Percentiles rank a stretch among this genome's conserved stretches.
Evolutionary conservation across 64 coral and sea anemone species (phyloP).

Genomic region (Exaiptasia diaphana): DNA sequence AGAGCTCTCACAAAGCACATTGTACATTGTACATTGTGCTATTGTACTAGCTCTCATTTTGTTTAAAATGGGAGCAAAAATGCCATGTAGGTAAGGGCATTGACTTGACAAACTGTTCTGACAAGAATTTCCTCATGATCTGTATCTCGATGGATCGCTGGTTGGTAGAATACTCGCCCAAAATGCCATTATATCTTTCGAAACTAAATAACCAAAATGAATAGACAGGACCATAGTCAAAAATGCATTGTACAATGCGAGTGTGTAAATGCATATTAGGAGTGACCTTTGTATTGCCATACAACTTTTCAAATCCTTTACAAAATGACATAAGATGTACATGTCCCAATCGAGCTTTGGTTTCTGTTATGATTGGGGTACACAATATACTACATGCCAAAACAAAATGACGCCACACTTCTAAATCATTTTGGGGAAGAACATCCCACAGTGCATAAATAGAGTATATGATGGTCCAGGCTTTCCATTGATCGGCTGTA

Average conservation of each 20-base stretch:
- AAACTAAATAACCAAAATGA: conserved; percentile 52
- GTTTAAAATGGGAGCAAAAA: conserved; percentile 15
- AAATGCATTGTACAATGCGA: conserved; percentile 43
- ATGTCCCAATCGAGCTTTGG: not conserved
- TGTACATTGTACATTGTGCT: conserved; percentile 6
- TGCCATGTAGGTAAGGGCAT: conserved; percentile 8
- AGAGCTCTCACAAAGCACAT: not conserved
- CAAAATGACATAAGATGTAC: conserved; percentile 35
- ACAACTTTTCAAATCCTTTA: conserved; percentile 42
- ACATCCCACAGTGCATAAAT: conserved; percentile 44
- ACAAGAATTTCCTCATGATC: conserved; percentile 56
- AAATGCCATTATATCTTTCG: conserved; percentile 53
- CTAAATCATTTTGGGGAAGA: conserved; percentile 30
- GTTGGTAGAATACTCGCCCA: conserved; percentile 60
- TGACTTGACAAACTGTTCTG: conserved; percentile 41
- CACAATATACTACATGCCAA: conserved; percentile 7
- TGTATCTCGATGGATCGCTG: conserved; percentile 57
- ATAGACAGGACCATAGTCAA: conserved; percentile 52
- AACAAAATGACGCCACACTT: conserved; percentile 64
- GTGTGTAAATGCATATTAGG: conserved; percentile 78
- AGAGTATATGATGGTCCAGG: conserved; percentile 52
- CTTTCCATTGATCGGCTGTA: conserved; percentile 69
- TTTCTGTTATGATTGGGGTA: conserved; percentile 15
- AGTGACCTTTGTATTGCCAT: conserved; percentile 55
- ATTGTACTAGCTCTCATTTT: not conserved